Evolutionary conservation across 2,888 invertebrate genomes (phyloP).

Genomic region (Dione juno): DNA sequence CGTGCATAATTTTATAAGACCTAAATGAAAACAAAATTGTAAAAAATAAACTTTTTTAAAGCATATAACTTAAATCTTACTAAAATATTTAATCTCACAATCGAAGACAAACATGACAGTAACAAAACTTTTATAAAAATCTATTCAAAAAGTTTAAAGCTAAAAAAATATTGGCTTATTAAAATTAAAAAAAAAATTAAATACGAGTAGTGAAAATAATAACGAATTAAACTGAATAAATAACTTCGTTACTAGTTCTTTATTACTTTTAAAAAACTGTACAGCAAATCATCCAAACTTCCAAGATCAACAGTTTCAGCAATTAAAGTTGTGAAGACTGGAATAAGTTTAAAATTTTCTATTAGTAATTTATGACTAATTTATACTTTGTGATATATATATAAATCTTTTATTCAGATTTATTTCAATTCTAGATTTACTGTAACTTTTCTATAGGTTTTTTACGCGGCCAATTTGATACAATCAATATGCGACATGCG

Average conservation of each 20-base stretch:
- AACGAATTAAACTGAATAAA: neutral
- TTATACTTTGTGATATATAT: too few species aligned
- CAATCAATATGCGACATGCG: too few species aligned
- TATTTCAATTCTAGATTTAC: too few species aligned
- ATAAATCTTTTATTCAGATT: too few species aligned
- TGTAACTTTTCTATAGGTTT: too few species aligned
- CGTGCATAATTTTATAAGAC: too few species aligned
- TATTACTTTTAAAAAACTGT: neutral
- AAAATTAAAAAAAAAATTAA: too few species aligned
- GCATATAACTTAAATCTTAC: too few species aligned
- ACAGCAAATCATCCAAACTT: neutral
- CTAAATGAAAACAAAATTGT: too few species aligned
- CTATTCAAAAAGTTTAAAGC: neutral
- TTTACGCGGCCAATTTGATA: too few species aligned
- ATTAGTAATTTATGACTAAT: neutral
- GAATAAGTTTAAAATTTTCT: neutral
- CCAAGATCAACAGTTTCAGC: constrained; percentile 3
- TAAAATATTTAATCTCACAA: neutral
- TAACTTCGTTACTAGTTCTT: neutral
- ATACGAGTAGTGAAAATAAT: too few species aligned
- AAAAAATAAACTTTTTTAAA: too few species aligned
- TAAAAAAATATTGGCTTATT: neutral
- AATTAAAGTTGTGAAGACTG: neutral
- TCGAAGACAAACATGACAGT: neutral
- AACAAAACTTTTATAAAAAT: neutral